Base-by-base conservation (phyloP, 2,888 invertebrate species). In the Conomelus anceps region DNA sequence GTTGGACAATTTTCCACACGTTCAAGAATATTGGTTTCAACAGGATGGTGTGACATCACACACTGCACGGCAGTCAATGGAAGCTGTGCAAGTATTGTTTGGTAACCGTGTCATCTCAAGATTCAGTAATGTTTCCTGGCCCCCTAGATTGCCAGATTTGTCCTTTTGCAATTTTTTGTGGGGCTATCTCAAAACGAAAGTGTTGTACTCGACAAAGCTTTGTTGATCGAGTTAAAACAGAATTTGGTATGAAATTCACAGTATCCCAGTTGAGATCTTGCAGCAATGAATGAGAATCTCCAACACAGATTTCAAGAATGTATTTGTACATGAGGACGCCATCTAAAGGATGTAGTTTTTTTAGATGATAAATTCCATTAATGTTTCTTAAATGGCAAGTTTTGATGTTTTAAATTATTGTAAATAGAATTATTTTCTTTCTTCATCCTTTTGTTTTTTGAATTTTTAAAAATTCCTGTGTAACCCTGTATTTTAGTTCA, bases 211-310 rank as follows among this genome's bases (percentile, higher is more conserved):
- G 23, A 23, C 87, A 24, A 24, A 24, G 6, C 17, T 26, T 22
- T 6, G 1, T 87, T 20, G 87, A 23, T 24, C n/a, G 87, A 87
- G 20, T 23, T 87, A 23, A 87, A 23, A 87, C 24, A 87, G 20
- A 87, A 87, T 24, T 87, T 22, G 22, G 20, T n/a, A 84, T 17
- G 84, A 84, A 84, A 84, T 84, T 84, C 84, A 17, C 20, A 17
- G 84, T 17, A 84, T 87, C 26, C 87, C 87, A 87, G 23, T 17
- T 87, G 24, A 87, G 26, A 87, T 87, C 26, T 87, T 87, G 26
- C 87, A 86, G 41, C 11, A 20, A 41, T 17, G 13, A 41, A 41
- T 41, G 41, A 41, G 41, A 41, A 41, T 41, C 41, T 41, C 41
- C 41, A 41, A 41, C 41, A 41, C 41, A 41, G 41, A 41, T 41